Evolutionary conservation across 2,888 invertebrate species (phyloP).

Genomic region (Phasia obesa): DNA sequence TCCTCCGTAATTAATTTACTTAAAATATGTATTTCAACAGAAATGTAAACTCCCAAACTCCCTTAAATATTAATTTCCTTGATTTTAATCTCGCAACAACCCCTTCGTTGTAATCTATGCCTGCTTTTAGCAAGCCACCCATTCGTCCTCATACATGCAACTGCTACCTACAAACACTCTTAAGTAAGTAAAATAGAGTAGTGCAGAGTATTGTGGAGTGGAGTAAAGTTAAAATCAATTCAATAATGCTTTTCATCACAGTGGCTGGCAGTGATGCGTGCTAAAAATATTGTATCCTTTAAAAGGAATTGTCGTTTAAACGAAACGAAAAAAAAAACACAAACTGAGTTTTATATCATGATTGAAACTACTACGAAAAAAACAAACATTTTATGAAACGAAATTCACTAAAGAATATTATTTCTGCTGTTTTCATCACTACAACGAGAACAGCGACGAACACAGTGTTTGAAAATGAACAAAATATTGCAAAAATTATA

Average conservation of each 20-base stretch:
- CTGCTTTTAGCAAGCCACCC: conserved; percentile 36
- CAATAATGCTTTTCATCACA: conserved; percentile 70
- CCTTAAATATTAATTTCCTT: conserved; percentile 69
- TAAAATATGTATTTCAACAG: conserved; percentile 14
- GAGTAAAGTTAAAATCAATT: conserved; percentile 65
- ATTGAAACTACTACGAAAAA: conserved; percentile 70
- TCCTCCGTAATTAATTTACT: conserved; percentile 81
- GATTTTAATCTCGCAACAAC: conserved; percentile 64
- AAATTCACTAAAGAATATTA: conserved; percentile 62
- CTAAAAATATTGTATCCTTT: conserved; percentile 68
- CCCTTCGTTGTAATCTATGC: conserved; percentile 49
- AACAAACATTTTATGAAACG: conserved; percentile 78
- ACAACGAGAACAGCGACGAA: conserved; percentile 45
- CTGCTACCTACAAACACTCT: conserved; percentile 1
- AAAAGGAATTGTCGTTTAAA: conserved; percentile 69
- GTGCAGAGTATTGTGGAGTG: background rate
- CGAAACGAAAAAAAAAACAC: conserved; percentile 39
- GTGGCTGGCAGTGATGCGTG: conserved; percentile 69
- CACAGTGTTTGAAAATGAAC: conserved; percentile 52
- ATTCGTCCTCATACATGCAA: conserved; percentile 28
- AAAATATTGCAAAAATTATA: conserved; percentile 17
- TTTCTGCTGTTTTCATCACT: conserved; percentile 55
- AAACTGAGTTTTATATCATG: conserved; percentile 55
- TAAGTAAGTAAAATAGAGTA: conserved; percentile 11
- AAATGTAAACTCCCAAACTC: conserved; percentile 25